Evolutionary conservation across 2,888 invertebrate species (phyloP).

Genomic region (Cephus sareptanus): DNA sequence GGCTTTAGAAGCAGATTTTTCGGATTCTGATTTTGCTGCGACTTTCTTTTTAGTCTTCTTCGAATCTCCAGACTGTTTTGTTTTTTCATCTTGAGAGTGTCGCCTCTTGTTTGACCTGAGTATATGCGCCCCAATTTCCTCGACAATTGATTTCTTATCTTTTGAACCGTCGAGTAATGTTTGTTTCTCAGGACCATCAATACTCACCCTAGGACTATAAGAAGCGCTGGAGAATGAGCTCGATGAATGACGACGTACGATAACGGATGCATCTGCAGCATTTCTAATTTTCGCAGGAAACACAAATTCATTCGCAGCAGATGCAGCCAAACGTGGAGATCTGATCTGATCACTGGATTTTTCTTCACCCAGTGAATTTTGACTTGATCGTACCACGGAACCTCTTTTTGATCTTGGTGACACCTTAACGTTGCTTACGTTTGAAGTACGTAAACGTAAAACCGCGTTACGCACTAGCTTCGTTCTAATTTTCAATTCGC

Average conservation of each 20-base stretch:
- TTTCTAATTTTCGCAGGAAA: slow-evolving; percentile 58
- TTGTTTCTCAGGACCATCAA: slow-evolving; percentile 35
- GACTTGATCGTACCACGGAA: slow-evolving; percentile 31
- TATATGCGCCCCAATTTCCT: slow-evolving; percentile 41
- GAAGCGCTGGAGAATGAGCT: slow-evolving; percentile 83
- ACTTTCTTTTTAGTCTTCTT: slow-evolving; percentile 46
- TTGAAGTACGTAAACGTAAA: slow-evolving; percentile 68
- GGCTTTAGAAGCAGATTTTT: slow-evolving; percentile 19
- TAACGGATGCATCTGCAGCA: slow-evolving; percentile 81
- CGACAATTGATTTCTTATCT: slow-evolving; percentile 20
- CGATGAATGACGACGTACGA: slow-evolving; percentile 85
- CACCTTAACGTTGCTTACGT: slow-evolving; percentile 68
- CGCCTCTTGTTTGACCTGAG: slow-evolving; percentile 47
- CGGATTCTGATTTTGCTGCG: slow-evolving; percentile 9
- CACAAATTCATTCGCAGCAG: slow-evolving; percentile 50
- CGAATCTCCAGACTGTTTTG: slow-evolving; percentile 17
- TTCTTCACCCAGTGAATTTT: slow-evolving; percentile 32
- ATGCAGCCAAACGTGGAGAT: slow-evolving; percentile 45
- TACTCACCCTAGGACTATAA: slow-evolving; percentile 73
- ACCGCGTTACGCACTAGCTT: slow-evolving; percentile 73
- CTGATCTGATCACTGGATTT: slow-evolving; percentile 31
- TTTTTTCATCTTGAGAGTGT: slow-evolving; percentile 47
- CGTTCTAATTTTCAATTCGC: slow-evolving; percentile 66
- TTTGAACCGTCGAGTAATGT: slow-evolving; percentile 29
- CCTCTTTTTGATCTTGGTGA: slow-evolving; percentile 67